Percentiles rank a stretch among this genome's conserved stretches.
Evolutionary conservation across 2,888 invertebrate genomes (phyloP).

Genomic region (Emesis russula): DNA sequence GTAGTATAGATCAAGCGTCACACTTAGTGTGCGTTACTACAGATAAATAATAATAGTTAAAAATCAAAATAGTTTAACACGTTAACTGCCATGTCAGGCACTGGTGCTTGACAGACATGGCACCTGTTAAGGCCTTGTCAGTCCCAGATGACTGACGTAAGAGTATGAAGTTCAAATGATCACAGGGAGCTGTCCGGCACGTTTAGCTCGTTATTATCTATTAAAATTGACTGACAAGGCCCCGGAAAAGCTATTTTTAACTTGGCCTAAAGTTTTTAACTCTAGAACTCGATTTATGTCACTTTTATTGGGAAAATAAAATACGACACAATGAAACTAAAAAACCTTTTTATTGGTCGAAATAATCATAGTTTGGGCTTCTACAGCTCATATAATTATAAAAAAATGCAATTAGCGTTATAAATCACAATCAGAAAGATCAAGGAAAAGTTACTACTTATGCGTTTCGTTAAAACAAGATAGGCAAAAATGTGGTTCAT

Average conservation of each 20-base stretch:
- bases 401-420: slow-evolving; percentile 33
- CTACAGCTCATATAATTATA: slow-evolving; percentile 31
- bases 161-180: slow-evolving; percentile 60
- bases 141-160: slow-evolving; percentile 71
- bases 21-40: too few relatives aligned
- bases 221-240: slow-evolving; percentile 70
- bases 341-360: slow-evolving; percentile 40
- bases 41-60: too few relatives aligned
- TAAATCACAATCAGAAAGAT: slow-evolving; percentile 25
- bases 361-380: slow-evolving; percentile 51
- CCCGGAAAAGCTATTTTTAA: slow-evolving; percentile 55
- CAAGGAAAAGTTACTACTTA: slow-evolving; percentile 45
- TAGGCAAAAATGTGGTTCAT: slow-evolving; percentile 79
- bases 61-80: neutral
- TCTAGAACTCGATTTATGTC: slow-evolving; percentile 45
- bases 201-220: slow-evolving; percentile 66
- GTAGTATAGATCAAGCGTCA: too few relatives aligned
- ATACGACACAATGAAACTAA: slow-evolving; percentile 46
- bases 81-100: slow-evolving; percentile 55
- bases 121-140: slow-evolving; percentile 65
- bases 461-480: slow-evolving; percentile 75
- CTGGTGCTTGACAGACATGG: slow-evolving; percentile 70
- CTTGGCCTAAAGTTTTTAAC: slow-evolving; percentile 46
- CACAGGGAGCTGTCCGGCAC: slow-evolving; percentile 57
- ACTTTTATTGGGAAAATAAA: slow-evolving; percentile 46